A percentile compares a stretch with the other conserved stretches of the same genome.
Conservation (phyloP, 2,113 vertebrate species). For the Tamias sibiricus region DNA sequence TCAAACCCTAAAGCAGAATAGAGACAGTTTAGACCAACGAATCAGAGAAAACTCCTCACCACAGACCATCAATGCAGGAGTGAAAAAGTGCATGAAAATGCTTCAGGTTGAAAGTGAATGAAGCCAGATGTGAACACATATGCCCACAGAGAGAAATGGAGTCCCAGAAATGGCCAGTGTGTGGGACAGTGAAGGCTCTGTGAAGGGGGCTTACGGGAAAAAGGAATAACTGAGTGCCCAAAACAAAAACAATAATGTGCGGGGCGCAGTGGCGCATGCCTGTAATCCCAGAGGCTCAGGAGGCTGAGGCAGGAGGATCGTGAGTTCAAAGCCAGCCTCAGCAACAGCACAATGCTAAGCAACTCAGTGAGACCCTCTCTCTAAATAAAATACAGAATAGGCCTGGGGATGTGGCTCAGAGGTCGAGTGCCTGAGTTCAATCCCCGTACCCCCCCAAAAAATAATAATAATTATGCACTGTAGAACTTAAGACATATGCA, state of each 20-base stretch:
- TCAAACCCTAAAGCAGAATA: neutral
- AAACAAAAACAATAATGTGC: neutral
- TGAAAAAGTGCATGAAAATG: neutral
- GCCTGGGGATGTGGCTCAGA: no score
- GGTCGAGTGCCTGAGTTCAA: no score
- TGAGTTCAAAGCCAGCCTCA: no score
- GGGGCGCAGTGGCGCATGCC: no score
- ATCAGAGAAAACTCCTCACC: neutral
- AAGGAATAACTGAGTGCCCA: neutral
- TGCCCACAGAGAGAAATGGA: neutral
- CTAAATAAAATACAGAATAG: no score
- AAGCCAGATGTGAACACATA: neutral
- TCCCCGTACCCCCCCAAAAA: no score
- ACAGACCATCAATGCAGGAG: neutral
- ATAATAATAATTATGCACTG: neutral
- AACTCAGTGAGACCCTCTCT: no score
- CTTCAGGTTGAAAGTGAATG: neutral
- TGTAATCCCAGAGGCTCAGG: no score
- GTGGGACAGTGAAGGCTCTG: neutral
- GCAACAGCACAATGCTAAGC: no score
- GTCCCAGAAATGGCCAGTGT: neutral
- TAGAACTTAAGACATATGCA: neutral
- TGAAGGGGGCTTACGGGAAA: no score
- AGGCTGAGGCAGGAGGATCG: no score
- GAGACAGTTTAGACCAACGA: neutral